Evolutionary conservation across 2,113 vertebrate species (phyloP).

Genomic region (Colaptes auratus): DNA sequence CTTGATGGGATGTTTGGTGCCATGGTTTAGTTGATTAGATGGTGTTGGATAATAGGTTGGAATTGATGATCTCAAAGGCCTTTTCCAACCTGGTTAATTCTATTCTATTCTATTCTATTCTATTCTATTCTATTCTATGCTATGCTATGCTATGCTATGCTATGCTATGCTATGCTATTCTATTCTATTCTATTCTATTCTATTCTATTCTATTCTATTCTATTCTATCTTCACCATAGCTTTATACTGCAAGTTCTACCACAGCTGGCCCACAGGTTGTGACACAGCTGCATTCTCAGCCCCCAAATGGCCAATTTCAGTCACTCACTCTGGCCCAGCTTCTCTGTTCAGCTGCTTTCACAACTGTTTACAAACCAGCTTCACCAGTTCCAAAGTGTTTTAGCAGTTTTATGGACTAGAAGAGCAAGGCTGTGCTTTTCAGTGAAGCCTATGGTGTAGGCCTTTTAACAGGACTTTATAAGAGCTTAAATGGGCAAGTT

Average conservation of each 20-base stretch:
- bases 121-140: too few relatives aligned
- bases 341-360: neutral
- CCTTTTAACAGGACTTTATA: slow-evolving; percentile 15
- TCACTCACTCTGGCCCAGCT: neutral
- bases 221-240: too few relatives aligned
- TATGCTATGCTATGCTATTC: too few relatives aligned
- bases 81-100: too few relatives aligned
- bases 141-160: too few relatives aligned
- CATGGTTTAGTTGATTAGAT: too few relatives aligned
- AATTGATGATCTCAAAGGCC: too few relatives aligned
- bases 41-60: too few relatives aligned
- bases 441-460: neutral
- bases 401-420: neutral
- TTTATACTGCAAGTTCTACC: neutral
- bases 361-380: neutral
- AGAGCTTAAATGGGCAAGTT: neutral
- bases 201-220: too few relatives aligned
- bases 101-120: too few relatives aligned
- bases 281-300: neutral
- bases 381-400: neutral
- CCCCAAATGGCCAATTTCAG: neutral
- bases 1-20: too few relatives aligned
- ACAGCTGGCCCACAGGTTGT: neutral
- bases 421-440: neutral
- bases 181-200: too few relatives aligned